Evolutionary conservation across 2,888 invertebrate genomes (phyloP).

Genomic region (Gari tellinella): DNA sequence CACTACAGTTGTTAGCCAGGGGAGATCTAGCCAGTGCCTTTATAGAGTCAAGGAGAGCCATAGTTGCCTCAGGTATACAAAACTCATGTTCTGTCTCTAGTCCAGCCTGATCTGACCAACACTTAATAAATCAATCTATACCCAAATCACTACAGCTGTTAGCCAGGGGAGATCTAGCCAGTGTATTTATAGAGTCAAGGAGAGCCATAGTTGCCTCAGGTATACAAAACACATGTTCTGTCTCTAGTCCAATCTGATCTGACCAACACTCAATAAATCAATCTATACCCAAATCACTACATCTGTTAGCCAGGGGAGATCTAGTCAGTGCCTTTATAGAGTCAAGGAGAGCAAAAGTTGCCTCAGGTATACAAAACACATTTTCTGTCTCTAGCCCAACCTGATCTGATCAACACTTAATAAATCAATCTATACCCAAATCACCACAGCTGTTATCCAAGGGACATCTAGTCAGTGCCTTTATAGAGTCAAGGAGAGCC

Average conservation of each 20-base stretch:
- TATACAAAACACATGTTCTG: constrained; percentile 35
- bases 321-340: constrained; percentile 88
- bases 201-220: constrained; percentile 86
- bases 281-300: constrained; percentile 67
- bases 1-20: constrained; percentile 87
- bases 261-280: no score
- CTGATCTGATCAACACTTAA: no score
- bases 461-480: constrained; percentile 87
- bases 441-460: constrained; percentile 87
- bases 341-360: constrained; percentile 83
- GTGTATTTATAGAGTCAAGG: constrained; percentile 87
- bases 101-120: no score
- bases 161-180: constrained; percentile 85
- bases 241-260: no score
- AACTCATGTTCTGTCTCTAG: no score
- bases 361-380: constrained; percentile 86
- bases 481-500: constrained; percentile 85
- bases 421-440: constrained; percentile 68
- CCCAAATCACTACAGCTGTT: constrained; percentile 86
- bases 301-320: constrained; percentile 87
- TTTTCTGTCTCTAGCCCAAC: no score
- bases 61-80: constrained; percentile 86
- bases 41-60: constrained; percentile 82
- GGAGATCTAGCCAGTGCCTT: constrained; percentile 88
- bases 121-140: no score